Evolutionary conservation across 2,797 vertebrate species (phyloP), one percentile per base, ranked within the genome.

Genomic region (Valencia hispanica): DNA sequence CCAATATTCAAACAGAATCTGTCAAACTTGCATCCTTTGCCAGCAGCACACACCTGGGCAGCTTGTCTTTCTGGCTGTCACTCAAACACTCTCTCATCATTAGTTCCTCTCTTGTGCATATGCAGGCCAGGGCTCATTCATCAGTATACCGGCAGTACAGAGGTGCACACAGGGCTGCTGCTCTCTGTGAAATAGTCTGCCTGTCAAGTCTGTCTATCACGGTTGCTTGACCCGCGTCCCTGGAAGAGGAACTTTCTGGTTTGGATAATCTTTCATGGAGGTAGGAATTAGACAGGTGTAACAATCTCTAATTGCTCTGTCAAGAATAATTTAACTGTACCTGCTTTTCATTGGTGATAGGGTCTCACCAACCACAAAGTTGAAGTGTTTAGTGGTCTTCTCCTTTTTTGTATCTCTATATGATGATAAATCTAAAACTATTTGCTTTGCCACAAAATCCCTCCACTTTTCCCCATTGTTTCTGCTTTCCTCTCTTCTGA

Each of bases 251-350:
- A 76, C 72, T 65, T 88, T 79, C 79, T 82, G 75, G 77, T 78
- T 45, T 48, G 86, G 85, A 86, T 92, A 80, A 93, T 93, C 87
- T 87, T 88, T 91, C 88, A 91, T 70, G 55, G 72, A 55, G 79
- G 81, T 77, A 69, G 50, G 86, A 83, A 81, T 90, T 86, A 84
- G 93, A 92, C 93, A 94, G 90, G 90, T 85, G 86, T 86, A 90
- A 86, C 88, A 79, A 86, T 84, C 88, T 85, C 81, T 93, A 93
- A 94, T 94, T 88, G 87, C 65, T 61, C 70, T 94, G 92, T 91
- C 94, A 93, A 87, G 93, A 93, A 92, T 88, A 81, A 70, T 76
- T 73, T 77, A 50, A 72, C 45, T 72, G 3, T 53, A 30, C 48
- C 70, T 14, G 71, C 76, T 74, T 32, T 79, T 80, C 75, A 17